Evolutionary conservation across 2,113 vertebrate genomes (phyloP), one percentile per base, ranked within the genome.

Genomic region (Otus sunia): DNA sequence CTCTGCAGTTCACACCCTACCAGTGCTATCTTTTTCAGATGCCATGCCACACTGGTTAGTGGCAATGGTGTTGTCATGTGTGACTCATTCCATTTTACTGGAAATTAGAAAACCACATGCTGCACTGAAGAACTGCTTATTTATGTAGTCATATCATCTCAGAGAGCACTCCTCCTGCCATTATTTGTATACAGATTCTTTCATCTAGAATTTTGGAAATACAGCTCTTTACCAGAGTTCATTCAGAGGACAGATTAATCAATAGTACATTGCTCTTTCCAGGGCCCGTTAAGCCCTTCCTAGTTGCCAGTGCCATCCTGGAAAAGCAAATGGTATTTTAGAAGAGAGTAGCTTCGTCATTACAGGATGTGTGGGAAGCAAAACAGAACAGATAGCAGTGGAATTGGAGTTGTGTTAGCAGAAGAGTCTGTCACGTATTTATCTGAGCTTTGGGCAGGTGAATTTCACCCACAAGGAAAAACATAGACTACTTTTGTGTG

Each of bases 41-140:
- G 93, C 95, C 89, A 86, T 87, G 93, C 94, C 96, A 95, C 85
- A 66, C 93, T 93, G 90, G 92, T 96, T 97, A 95, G 96, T 90
- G 96, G 92, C 88, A 86, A 58, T 73, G 85, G 66, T 92, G 92
- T 68, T 97, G 94, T 94, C 84, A 86, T 94, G 72, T 91, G 91
- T 97, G 96, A 97, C 94, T 97, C 95, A 97, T 87, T 93, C 96
- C 85, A 63, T 94, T 94, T 96, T 96, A 97, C 96, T 97, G 96
- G 96, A 97, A 97, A 96, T 95, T 90, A 90, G 92, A 93, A 94
- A 95, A 84, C 93, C 95, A 96, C 91, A 94, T 75, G 90, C 93
- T 94, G 92, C 84, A 88, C 79, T 81, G 77, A 94, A 96, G 78
- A 89, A 92, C 64, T 90, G 90, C 94, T 94, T 97, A 86, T 90